Percentiles rank a stretch among this genome's conserved stretches.
Evolutionary conservation across 2,888 invertebrate species (phyloP).

Genomic region (Prosapia bicincta): DNA sequence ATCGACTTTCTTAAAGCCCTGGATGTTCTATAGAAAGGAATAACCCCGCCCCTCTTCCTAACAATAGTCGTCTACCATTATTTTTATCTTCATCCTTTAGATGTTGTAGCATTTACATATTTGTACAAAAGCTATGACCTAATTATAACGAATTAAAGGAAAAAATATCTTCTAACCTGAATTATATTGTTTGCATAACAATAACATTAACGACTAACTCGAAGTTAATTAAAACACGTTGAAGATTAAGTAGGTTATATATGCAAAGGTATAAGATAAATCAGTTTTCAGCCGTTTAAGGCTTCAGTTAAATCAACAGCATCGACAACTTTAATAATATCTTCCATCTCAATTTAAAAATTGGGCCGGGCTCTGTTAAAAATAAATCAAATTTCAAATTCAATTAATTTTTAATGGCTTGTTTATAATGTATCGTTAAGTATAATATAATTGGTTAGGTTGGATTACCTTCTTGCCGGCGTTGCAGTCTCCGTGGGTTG

Average conservation of each 20-base stretch:
- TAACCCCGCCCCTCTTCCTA: too few relatives aligned
- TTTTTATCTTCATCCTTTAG: too few relatives aligned
- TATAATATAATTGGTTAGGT: not conserved
- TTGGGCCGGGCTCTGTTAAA: not conserved
- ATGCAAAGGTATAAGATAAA: not conserved
- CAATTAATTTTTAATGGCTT: slow-evolving; percentile 2
- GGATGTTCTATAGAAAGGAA: too few relatives aligned
- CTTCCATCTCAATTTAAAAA: not conserved
- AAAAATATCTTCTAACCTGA: not conserved
- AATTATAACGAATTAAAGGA: too few relatives aligned
- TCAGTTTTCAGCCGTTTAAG: not conserved
- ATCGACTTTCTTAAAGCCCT: too few relatives aligned
- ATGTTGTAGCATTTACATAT: too few relatives aligned
- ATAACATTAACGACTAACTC: not conserved
- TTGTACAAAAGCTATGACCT: too few relatives aligned
- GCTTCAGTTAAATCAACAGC: not conserved
- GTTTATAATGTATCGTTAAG: not conserved
- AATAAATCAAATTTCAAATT: not conserved
- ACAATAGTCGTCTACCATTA: too few relatives aligned
- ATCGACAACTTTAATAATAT: not conserved
- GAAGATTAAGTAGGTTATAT: not conserved
- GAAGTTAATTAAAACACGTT: not conserved
- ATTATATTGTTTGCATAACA: not conserved
- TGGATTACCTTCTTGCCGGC: not conserved
- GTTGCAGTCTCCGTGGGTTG: not conserved